Percentiles rank a stretch among this genome's conserved stretches.
These are phyloP conservation scores for Scophthalmus maximus DNA, from an alignment of 2,113 vertebrate species.

Conservation along the genomic window DNA sequence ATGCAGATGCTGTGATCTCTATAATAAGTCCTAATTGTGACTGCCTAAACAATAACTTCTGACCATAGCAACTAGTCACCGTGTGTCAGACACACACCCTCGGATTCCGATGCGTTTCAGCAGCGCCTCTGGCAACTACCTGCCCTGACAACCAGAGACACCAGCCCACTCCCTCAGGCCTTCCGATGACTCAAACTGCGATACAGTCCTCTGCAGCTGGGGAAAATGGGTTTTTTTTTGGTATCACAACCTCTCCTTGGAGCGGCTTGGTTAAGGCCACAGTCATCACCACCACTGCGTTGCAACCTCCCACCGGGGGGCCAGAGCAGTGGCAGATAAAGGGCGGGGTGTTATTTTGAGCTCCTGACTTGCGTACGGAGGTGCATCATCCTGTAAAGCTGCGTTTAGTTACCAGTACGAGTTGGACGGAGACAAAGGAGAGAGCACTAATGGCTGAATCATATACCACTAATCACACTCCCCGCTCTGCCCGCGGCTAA, in stretches of 20 bases:
- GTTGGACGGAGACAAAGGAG: constrained; percentile 3
- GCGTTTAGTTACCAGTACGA: neutral
- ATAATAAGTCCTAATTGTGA: constrained; percentile 9
- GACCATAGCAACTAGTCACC: constrained; percentile 14
- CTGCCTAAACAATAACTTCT: neutral
- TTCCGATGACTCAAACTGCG: constrained; percentile 50
- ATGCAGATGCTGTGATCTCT: neutral
- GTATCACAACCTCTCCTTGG: constrained; percentile 36
- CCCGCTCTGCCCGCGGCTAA: constrained; percentile 3
- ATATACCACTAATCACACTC: constrained; percentile 4
- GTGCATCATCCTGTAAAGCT: constrained; percentile 34
- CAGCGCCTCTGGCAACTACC: constrained; percentile 22
- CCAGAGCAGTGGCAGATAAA: constrained; percentile 1
- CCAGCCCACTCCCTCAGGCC: constrained; percentile 24
- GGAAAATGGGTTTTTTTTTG: constrained; percentile 7
- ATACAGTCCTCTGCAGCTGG: constrained; percentile 31
- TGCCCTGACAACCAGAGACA: constrained; percentile 32
- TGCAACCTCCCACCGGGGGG: constrained; percentile 20
- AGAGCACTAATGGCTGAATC: constrained; percentile 26
- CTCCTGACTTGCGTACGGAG: constrained; percentile 29
- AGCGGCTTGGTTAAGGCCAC: constrained; percentile 20
- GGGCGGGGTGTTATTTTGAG: constrained; percentile 51
- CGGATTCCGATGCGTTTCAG: constrained; percentile 11
- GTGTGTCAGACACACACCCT: constrained; percentile 31
- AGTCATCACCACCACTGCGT: constrained; percentile 29